These are phyloP conservation scores for Bibio marci DNA, from an alignment of 2,888 invertebrate species.

Conservation along the genomic window DNA sequence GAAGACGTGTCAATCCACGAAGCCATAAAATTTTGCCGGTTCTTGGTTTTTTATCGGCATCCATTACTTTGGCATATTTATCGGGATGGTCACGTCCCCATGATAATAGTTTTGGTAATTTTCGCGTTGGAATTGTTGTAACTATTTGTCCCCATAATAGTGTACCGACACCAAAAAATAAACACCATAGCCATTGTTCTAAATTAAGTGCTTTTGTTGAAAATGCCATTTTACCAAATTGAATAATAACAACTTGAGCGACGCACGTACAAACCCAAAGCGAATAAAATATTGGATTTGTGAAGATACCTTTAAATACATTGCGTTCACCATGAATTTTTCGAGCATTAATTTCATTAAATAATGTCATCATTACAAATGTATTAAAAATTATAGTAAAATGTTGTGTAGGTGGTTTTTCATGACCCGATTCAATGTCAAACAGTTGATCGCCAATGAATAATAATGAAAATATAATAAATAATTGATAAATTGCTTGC, in stretches of 20 bases:
- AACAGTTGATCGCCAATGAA: constrained; percentile 81
- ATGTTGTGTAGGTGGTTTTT: constrained; percentile 77
- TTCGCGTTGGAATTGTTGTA: constrained; percentile 90
- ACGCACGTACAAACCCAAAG: constrained; percentile 94
- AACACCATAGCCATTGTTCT: constrained; percentile 98
- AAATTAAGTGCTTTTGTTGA: constrained; percentile 78
- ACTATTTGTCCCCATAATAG: constrained; percentile 96
- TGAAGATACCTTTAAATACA: constrained; percentile 90
- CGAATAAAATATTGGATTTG: constrained; percentile 95
- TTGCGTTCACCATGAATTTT: constrained; percentile 99
- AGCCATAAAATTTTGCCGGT: constrained; percentile 99
- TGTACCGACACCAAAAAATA: constrained; percentile 92
- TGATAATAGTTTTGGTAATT: constrained; percentile 89
- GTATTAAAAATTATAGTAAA: constrained; percentile 99
- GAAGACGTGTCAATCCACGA: constrained; percentile 88
- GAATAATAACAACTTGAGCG: constrained; percentile 91
- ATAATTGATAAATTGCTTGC: constrained; percentile 90
- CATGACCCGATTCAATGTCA: constrained; percentile 84
- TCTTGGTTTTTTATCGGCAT: constrained; percentile 84
- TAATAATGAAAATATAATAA: constrained; percentile 82
- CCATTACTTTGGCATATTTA: constrained; percentile 62
- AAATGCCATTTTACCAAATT: constrained; percentile 95
- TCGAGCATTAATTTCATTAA: constrained; percentile 99
- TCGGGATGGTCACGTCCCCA: constrained; percentile 92
- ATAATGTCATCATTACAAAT: constrained; percentile 99